phyloP scores from a whole-genome alignment of 1,140 invertebrate genomes.

The Drosophila miranda region DNA sequence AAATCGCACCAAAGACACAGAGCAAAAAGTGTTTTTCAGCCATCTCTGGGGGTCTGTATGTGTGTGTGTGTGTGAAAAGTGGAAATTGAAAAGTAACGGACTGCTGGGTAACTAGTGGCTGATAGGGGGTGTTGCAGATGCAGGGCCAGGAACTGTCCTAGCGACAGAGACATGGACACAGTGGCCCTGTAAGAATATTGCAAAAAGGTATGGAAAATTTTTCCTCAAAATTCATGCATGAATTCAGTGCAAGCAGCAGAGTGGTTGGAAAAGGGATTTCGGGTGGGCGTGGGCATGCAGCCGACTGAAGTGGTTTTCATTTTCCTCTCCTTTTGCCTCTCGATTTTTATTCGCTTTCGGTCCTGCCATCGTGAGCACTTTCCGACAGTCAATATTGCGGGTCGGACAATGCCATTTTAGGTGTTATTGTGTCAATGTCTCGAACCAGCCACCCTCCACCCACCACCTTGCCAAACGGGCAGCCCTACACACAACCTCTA shows the following conservation, averaged over 20 bases:
- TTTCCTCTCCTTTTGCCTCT: constrained; percentile 17
- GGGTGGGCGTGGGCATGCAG: neutral
- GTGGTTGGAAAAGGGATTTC: constrained; percentile 39
- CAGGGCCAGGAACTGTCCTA: neutral
- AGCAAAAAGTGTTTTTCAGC: constrained; percentile 30
- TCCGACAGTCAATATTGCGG: constrained; percentile 78
- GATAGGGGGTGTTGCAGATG: neutral
- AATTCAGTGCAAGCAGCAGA: constrained; percentile 49
- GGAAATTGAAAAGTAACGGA: constrained; percentile 78
- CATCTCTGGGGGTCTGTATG: neutral
- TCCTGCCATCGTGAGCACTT: constrained; percentile 71
- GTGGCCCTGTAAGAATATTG: constrained; percentile 56
- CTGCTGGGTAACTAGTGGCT: constrained; percentile 34
- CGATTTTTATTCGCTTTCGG: constrained; percentile 17
- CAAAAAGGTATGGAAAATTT: constrained; percentile 74
- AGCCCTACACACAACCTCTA: constrained; percentile 10
- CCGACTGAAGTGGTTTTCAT: constrained; percentile 41
- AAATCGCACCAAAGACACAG: constrained; percentile 72
- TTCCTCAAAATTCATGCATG: constrained; percentile 76
- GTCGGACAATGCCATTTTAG: constrained; percentile 77
- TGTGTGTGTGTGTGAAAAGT: constrained; percentile 46
- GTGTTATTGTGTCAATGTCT: constrained; percentile 80
- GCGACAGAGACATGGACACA: neutral
- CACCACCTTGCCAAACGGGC: neutral
- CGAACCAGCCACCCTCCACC: constrained; percentile 15